These are phyloP conservation scores for Ecdyonurus torrentis DNA, from an alignment of 2,888 invertebrate genomes.

Conservation along the genomic window DNA sequence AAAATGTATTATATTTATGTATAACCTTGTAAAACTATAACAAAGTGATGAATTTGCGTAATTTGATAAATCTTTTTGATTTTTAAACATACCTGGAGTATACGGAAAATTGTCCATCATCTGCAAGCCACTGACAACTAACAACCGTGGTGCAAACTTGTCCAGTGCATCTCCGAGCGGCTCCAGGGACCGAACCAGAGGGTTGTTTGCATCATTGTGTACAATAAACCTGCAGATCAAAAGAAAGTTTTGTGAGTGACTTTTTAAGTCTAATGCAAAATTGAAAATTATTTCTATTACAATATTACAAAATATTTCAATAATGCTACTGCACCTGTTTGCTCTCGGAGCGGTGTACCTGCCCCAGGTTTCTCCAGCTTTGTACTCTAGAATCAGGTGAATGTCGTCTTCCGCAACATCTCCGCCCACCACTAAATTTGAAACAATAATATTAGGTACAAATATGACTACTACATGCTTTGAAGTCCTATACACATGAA, in stretches of 20 bases:
- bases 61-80: too few relatives aligned
- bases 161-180: conserved; percentile 43
- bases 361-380: conserved; percentile 62
- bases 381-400: conserved; percentile 66
- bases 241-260: too few relatives aligned
- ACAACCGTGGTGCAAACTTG: conserved; percentile 46
- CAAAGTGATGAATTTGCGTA: too few relatives aligned
- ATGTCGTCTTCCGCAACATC: conserved; percentile 52
- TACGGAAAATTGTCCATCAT: conserved; percentile 79
- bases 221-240: conserved; percentile 43
- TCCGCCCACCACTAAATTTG: conserved; percentile 38
- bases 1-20: too few relatives aligned
- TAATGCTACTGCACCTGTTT: too few relatives aligned
- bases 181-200: conserved; percentile 52
- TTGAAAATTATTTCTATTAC: background rate
- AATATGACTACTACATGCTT: too few relatives aligned
- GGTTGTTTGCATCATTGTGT: conserved; percentile 69
- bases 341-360: conserved; percentile 53
- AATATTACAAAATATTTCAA: too few relatives aligned
- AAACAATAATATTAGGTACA: too few relatives aligned
- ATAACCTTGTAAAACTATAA: too few relatives aligned
- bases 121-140: conserved; percentile 69
- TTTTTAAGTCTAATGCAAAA: background rate
- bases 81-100: conserved; percentile 31
- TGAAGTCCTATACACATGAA: too few relatives aligned